Evolutionary conservation across 2,113 vertebrate species (phyloP), one percentile per base, ranked within the genome.

Genomic region (Galbula dea): DNA sequence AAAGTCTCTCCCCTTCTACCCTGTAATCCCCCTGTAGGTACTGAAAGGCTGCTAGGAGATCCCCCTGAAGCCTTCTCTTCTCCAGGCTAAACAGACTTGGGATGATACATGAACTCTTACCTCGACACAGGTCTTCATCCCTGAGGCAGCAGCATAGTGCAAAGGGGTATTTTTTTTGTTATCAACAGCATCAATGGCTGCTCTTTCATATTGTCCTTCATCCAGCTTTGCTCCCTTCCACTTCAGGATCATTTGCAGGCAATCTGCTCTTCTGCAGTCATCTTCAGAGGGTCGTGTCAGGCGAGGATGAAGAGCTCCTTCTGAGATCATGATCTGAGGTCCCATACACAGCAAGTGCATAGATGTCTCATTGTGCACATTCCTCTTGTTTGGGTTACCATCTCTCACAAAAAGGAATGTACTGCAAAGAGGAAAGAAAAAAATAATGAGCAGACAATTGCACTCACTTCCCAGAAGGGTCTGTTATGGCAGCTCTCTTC

Each of bases 221-320:
- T 99, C 99, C 96, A 99, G 98, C 96, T 99, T 99, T 91, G 99
- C 99, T 86, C 99, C 99, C 54, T 99, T 99, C 99, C 99, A 99
- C 58, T 98, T 97, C 48, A 99, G 97, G 92, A 99, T 98, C 97
- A 99, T 98, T 86, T 98, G 98, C 26, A 99, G 97, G 97, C 99
- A 99, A 94, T 99, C 98, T 7, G 98, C 98, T 93, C 99, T 98
- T 58, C 98, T 98, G 49, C 98, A 98, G 95, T 98, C 98, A 1
- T 99, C 99, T 97, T 99, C 99, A 0, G 97, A 95, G 4, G 99
- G 99, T 34, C 98, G 97, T 92, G 98, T 96, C 90, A 99, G 97
- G 73, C 99, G 98, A 37, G 99, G 99, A 61, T 99, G 98, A 86
- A 99, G 98, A 36, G 98, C 98, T 84, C 98, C 98, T 93, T 99